phyloP scores from a whole-genome alignment of 2,888 invertebrate species.

The Chrysomela aeneicollis region DNA sequence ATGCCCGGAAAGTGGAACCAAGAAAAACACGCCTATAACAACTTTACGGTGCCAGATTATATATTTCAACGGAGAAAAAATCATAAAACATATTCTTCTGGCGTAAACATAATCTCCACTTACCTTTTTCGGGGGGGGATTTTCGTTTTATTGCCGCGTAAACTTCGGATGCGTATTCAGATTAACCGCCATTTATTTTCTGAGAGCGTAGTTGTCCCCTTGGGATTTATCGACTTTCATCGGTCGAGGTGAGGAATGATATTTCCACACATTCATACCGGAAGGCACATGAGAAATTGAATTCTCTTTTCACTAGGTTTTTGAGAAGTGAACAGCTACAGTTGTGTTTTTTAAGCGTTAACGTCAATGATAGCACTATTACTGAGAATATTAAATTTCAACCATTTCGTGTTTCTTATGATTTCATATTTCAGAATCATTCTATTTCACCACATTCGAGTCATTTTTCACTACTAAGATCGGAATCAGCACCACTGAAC shows the following conservation, averaged over 20 bases:
- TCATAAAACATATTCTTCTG: conserved; percentile 44
- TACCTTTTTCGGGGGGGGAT: conserved; percentile 40
- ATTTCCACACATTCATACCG: conserved; percentile 18
- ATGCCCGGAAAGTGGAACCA: conserved; percentile 12
- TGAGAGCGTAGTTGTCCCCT: conserved; percentile 11
- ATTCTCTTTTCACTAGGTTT: background rate
- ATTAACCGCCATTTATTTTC: conserved; percentile 35
- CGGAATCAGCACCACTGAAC: too few relatives aligned
- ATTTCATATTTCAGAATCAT: too few relatives aligned
- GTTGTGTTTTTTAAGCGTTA: too few relatives aligned
- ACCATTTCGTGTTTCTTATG: too few relatives aligned
- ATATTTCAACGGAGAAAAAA: conserved; percentile 35
- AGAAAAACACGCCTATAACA: conserved; percentile 28
- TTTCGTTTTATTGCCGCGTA: conserved; percentile 40
- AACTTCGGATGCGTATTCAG: conserved; percentile 45
- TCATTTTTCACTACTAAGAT: too few relatives aligned
- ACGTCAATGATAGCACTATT: too few relatives aligned
- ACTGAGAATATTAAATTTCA: too few relatives aligned
- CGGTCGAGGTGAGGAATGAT: conserved; percentile 16
- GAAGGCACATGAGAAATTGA: conserved; percentile 1
- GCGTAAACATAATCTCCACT: conserved; percentile 45
- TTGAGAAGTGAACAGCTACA: too few relatives aligned
- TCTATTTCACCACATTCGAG: too few relatives aligned
- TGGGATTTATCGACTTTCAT: conserved; percentile 20
- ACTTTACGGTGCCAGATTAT: conserved; percentile 22